phyloP scores from a whole-genome alignment of 1,140 invertebrate genomes.

The Orchesella cincta region DNA sequence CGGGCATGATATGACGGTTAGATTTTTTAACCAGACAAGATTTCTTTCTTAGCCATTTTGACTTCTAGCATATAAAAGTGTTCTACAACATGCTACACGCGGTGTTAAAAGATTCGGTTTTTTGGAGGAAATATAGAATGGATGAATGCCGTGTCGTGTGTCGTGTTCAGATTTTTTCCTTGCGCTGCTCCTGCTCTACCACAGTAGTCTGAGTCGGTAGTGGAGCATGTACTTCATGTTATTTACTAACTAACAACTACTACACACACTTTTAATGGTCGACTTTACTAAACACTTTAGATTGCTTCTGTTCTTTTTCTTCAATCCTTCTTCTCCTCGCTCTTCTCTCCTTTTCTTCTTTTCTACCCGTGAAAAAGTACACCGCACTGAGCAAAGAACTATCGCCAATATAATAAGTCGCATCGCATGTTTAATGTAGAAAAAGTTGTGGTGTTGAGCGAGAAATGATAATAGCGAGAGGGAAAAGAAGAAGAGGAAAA shows the following conservation, averaged over 20 bases:
- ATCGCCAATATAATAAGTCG: not conserved
- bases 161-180: not conserved
- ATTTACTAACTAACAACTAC: not conserved
- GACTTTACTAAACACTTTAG: conserved; percentile 14
- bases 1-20: not conserved
- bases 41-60: not conserved
- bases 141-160: conserved; percentile 7
- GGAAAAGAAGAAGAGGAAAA: not conserved
- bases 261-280: not conserved
- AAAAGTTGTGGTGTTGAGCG: not conserved
- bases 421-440: not conserved
- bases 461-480: not conserved
- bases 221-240: not conserved
- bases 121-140: not conserved
- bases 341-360: not conserved
- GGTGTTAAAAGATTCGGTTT: conserved; percentile 10
- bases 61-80: not conserved
- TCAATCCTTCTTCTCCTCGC: not conserved
- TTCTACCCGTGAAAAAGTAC: not conserved
- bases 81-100: not conserved
- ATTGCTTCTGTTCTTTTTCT: not conserved
- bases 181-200: not conserved
- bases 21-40: not conserved
- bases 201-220: not conserved
- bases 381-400: not conserved